Evolutionary conservation across 1,140 invertebrate species (phyloP).

Genomic region (Drosophila pectinifera): DNA sequence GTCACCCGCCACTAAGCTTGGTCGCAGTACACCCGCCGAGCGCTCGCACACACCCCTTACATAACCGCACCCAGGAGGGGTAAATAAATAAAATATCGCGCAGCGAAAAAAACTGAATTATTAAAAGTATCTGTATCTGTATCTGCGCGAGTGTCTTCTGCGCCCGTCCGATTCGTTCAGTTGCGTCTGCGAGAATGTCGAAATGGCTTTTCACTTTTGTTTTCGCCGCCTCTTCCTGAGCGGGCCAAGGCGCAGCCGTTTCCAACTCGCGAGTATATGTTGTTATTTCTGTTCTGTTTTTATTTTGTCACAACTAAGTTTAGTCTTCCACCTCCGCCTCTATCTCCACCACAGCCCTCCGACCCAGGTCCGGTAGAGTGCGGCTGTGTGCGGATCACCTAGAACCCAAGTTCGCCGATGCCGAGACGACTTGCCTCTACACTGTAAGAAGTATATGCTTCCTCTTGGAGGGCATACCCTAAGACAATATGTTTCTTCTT

Average conservation of each 20-base stretch:
- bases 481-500: too few species aligned
- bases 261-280: constrained; percentile 46
- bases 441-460: neutral
- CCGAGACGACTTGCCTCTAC: constrained; percentile 6
- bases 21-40: constrained; percentile 27
- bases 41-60: constrained; percentile 51
- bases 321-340: constrained; percentile 26
- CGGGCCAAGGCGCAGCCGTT: constrained; percentile 54
- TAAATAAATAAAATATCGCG: constrained; percentile 76
- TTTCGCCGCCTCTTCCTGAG: constrained; percentile 65
- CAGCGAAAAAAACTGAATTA: constrained; percentile 70
- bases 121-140: constrained; percentile 69
- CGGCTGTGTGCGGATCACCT: constrained; percentile 33
- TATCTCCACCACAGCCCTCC: constrained; percentile 15
- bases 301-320: constrained; percentile 54
- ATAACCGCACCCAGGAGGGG: constrained; percentile 60
- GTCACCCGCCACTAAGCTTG: constrained; percentile 16
- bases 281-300: constrained; percentile 55
- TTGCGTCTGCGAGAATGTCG: constrained; percentile 71
- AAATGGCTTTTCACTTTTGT: constrained; percentile 62
- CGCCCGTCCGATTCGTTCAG: constrained; percentile 65
- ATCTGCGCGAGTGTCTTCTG: constrained; percentile 34
- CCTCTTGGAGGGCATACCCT: neutral
- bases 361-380: neutral
- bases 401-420: constrained; percentile 15